A percentile compares a stretch with the other conserved stretches of the same genome.
phyloP scores from a whole-genome alignment of 1,140 invertebrate genomes.

The Meteorus sp. region DNA sequence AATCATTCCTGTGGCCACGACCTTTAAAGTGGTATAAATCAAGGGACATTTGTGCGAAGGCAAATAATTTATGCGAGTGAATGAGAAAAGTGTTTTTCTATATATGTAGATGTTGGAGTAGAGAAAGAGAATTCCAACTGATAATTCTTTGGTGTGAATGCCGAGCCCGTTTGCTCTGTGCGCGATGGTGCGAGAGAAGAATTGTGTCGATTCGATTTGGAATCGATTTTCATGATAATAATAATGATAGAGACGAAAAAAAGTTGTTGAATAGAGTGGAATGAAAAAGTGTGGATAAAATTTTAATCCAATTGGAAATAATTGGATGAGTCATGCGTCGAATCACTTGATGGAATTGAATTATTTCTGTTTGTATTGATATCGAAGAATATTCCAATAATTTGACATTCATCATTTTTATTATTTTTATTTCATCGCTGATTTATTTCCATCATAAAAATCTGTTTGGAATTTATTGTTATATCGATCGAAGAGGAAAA shows the following conservation, averaged over 20 bases:
- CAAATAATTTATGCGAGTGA: conserved; percentile 14
- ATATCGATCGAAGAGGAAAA: too few relatives aligned
- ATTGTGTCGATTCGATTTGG: conserved; percentile 15
- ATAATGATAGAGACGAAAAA: too few relatives aligned
- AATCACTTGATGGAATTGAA: background rate
- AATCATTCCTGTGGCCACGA: conserved; percentile 28
- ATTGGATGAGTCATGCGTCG: conserved; percentile 21
- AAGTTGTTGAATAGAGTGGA: too few relatives aligned
- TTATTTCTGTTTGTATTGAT: too few relatives aligned
- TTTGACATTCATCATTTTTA: too few relatives aligned
- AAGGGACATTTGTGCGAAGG: conserved; percentile 5
- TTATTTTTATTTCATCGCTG: too few relatives aligned
- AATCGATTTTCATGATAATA: too few relatives aligned
- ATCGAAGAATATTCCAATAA: too few relatives aligned
- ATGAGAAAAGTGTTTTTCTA: too few relatives aligned
- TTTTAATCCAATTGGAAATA: conserved; percentile 11
- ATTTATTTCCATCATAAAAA: too few relatives aligned
- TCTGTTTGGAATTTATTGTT: too few relatives aligned
- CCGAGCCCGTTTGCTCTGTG: background rate
- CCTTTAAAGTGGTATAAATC: conserved; percentile 31
- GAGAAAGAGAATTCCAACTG: background rate
- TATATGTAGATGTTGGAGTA: background rate
- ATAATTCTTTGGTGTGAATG: conserved; percentile 20
- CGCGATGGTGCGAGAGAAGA: conserved; percentile 20
- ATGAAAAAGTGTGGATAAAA: conserved; percentile 21